Percentiles rank a stretch among this genome's conserved stretches.
These are phyloP conservation scores for Heterotis niloticus DNA, from an alignment of 2,113 vertebrate species.

Conservation along the genomic window DNA sequence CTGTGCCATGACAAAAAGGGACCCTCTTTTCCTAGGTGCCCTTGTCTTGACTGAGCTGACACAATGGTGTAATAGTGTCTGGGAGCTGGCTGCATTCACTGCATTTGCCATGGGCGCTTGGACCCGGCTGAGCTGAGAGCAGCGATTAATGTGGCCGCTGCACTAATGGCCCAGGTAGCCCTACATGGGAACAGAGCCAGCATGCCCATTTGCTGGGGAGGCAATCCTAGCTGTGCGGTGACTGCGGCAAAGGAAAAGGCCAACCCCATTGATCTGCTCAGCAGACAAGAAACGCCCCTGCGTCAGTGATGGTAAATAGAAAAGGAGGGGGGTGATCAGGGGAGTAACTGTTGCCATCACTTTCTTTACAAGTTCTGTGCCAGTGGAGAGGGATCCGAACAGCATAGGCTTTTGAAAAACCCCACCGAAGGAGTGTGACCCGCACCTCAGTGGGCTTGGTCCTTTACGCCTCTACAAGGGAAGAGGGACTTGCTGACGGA, in stretches of 20 bases:
- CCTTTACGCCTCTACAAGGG: background rate
- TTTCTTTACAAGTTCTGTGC: background rate
- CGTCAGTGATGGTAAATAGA: constrained; percentile 5
- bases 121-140: background rate
- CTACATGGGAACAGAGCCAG: constrained; percentile 47
- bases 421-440: background rate
- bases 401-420: constrained; percentile 6
- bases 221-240: constrained; percentile 45
- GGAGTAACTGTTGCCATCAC: background rate
- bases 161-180: constrained; percentile 21
- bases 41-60: background rate
- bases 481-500: background rate
- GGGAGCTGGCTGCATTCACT: too few species aligned
- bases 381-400: constrained; percentile 1
- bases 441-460: background rate
- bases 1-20: background rate
- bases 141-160: too few species aligned
- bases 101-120: background rate
- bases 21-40: background rate
- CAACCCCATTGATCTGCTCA: constrained; percentile 14
- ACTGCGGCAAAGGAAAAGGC: constrained; percentile 41
- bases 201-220: constrained; percentile 53
- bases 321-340: background rate
- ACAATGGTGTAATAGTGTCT: too few species aligned
- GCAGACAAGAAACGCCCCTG: constrained; percentile 14